Evolutionary conservation across 2,797 vertebrate genomes (phyloP), one percentile per base, ranked within the genome.

Genomic region (Enteromius afrohamiltoni): DNA sequence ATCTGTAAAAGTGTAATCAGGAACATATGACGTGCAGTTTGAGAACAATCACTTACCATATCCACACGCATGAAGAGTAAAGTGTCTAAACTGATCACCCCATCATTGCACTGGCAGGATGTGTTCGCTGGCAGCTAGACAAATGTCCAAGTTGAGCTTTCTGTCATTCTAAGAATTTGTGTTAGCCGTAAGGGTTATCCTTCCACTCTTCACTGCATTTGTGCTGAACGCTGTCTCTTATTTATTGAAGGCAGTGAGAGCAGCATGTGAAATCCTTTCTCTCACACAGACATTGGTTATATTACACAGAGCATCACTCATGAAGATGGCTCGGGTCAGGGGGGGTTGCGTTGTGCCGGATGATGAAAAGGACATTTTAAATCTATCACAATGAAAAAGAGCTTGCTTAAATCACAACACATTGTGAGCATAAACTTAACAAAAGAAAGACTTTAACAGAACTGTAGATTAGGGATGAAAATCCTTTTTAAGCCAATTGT

Each of bases 61-160:
- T 71, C 40, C 7, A 31, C 49, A 58, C 10, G 92, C 92, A 92
- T 91, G 86, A 86, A 80, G 82, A 86, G 80, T 80, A 87, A 64
- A 84, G 87, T 84, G 87, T 79, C 78, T 86, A 90, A 90, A 93
- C 93, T 93, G 89, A 92, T 95, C 92, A 93, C n/a, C 88, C 83
- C 86, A 62, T 88, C 86, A 29, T 69, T 87, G 37, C 42, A 26
- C 42, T 26, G 17, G 23, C 76, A 37, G 34, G 88, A 90, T 90
- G 85, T 90, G 87, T 88, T 89, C 86, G 88, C 87, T 85, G 85
- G 88, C 91, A 73, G 87, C 65, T 90, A 92, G 91, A 94, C 90
- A 91, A 91, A 92, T 91, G 87, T 88, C 89, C 90, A 91, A 91
- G 91, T 91, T 92, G 92, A 94, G 91, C 91, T 91, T 88, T 94